Base-by-base conservation (phyloP, 2,113 vertebrate genomes). In the Australoheros scitulus region DNA sequence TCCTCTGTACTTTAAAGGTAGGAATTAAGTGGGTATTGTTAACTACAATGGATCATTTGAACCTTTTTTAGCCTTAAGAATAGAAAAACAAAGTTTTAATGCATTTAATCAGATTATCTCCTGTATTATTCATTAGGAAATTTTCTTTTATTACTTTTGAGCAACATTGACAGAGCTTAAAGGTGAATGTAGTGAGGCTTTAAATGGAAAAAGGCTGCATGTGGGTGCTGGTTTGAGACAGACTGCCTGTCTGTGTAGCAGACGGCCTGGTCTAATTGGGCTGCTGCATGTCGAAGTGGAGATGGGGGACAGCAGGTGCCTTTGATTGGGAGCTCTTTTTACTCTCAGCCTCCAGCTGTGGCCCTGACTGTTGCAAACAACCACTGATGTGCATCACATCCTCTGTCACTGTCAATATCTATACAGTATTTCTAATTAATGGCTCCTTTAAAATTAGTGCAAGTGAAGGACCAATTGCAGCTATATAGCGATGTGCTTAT, bases 221-320 rank as follows among this genome's bases (percentile, higher is more conserved):
- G 64, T 6, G 58, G 76, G 43, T 75, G 76, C 83, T 63, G 0
- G 14, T 81, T 41, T 47, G 61, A 79, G 79, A 86, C 83, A 20
- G 60, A 3, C 41, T 72, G 81, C 52, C 82, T 83, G 80, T 70
- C 81, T 83, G 80, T 75, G 81, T 6, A 78, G 52, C 94, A 92
- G 89, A 90, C 85, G 79, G 89, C 24, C n/a, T 1, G 9, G n/a
- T 89, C 90, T 95, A 94, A 95, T 95, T 95, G 92, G 93, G 55
- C 84, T 79, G 76, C 76, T 76, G 86, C 65, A 13, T 80, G 86
- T 80, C 36, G 74, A 18, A 56, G 84, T 50, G 68, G 87, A 29
- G 81, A 22, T 17, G 70, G 72, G 70, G 60, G 78, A 83, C 90
- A 85, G 89, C 83, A 56, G 88, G 87, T 8, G 85, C 29, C 85